Conservation (phyloP, 2,113 vertebrate genomes). For the Lichenostomus cassidix region DNA sequence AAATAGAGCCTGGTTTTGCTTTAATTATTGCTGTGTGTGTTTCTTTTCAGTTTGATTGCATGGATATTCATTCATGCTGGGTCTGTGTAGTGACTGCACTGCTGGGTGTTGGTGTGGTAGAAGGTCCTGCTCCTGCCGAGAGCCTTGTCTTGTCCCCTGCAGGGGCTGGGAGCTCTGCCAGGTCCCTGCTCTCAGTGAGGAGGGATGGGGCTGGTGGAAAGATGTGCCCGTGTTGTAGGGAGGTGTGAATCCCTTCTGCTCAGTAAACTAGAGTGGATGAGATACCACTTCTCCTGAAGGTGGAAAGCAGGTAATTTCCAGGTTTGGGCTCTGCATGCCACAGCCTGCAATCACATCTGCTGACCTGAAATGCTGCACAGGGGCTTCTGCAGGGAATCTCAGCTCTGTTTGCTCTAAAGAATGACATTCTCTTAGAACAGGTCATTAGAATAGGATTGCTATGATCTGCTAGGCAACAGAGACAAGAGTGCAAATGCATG, state of each 20-base stretch:
- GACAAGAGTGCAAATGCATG: background rate
- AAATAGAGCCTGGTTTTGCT: background rate
- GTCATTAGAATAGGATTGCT: background rate
- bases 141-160: background rate
- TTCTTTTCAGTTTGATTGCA: background rate
- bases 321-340: background rate
- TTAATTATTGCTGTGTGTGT: background rate
- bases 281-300: background rate
- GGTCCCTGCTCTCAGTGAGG: background rate
- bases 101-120: background rate
- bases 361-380: background rate
- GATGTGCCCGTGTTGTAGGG: background rate
- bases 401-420: background rate
- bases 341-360: background rate
- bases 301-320: background rate
- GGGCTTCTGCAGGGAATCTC: background rate
- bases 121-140: background rate
- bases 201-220: background rate
- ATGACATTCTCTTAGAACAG: background rate
- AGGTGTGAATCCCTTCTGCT: background rate
- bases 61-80: background rate
- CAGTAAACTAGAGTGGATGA: background rate
- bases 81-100: background rate
- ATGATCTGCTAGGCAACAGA: background rate
- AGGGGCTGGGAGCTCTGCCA: background rate